These are phyloP conservation scores for Helicolenus hilgendorfi DNA, from an alignment of 2,797 vertebrate genomes.

Conservation along the genomic window DNA sequence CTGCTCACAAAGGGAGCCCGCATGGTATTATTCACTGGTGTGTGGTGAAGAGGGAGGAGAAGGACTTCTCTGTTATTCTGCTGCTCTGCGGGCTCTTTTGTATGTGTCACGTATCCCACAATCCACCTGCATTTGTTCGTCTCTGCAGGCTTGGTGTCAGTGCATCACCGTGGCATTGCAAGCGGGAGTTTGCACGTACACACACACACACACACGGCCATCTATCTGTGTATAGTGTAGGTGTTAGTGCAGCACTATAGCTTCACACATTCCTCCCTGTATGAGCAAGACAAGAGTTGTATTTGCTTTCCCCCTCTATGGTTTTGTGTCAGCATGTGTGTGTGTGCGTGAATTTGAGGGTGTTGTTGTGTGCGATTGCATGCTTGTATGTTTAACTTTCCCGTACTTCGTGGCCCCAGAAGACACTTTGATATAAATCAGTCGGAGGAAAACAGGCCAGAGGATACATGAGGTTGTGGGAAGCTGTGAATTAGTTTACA, in stretches of 20 bases:
- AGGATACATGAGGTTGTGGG: slow-evolving; percentile 7
- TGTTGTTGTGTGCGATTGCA: slow-evolving; percentile 16
- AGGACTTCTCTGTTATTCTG: slow-evolving; percentile 10
- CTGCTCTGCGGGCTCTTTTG: slow-evolving; percentile 48
- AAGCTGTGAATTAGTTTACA: slow-evolving; percentile 45
- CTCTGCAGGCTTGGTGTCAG: slow-evolving; percentile 40
- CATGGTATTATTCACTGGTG: slow-evolving; percentile 35
- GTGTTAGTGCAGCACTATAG: slow-evolving; percentile 52
- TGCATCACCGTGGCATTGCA: background rate
- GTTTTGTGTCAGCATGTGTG: background rate
- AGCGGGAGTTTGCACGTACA: background rate
- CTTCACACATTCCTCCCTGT: slow-evolving; percentile 53
- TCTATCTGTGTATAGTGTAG: slow-evolving; percentile 14
- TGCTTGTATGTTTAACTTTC: slow-evolving; percentile 44
- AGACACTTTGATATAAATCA: slow-evolving; percentile 52
- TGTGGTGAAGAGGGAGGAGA: slow-evolving; percentile 17
- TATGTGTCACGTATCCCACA: slow-evolving; percentile 43
- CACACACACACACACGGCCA: slow-evolving; percentile 1
- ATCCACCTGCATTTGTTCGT: slow-evolving; percentile 45
- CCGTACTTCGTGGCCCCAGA: slow-evolving; percentile 1
- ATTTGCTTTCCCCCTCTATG: slow-evolving; percentile 29
- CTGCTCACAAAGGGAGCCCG: slow-evolving; percentile 31
- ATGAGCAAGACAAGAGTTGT: slow-evolving; percentile 24
- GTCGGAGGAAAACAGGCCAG: slow-evolving; percentile 12
- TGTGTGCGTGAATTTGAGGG: background rate